These are phyloP conservation scores for Melinaea menophilus DNA, from an alignment of 2,888 invertebrate genomes.

Conservation along the genomic window DNA sequence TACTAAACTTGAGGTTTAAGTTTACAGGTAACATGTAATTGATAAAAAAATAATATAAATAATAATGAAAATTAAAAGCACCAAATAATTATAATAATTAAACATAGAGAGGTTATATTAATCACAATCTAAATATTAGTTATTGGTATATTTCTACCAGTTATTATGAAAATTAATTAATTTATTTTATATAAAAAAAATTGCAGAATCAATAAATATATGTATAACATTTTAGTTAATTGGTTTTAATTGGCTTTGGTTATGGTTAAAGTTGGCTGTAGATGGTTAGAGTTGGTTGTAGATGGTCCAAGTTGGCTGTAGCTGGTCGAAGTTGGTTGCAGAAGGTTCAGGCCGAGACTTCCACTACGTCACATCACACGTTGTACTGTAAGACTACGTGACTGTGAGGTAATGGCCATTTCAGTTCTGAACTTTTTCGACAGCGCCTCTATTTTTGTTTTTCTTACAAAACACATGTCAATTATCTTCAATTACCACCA, in stretches of 20 bases:
- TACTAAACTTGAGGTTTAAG: background rate
- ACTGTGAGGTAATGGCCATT: conserved; percentile 77
- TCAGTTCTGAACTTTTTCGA: conserved; percentile 63
- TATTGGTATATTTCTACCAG: no score
- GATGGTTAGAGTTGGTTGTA: no score
- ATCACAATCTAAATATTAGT: no score
- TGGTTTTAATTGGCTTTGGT: no score
- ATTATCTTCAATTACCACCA: no score
- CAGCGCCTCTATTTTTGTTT: conserved; percentile 24
- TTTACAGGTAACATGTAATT: background rate
- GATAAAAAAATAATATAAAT: background rate
- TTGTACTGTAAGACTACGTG: conserved; percentile 73
- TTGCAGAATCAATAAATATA: no score
- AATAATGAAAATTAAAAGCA: background rate
- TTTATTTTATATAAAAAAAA: no score
- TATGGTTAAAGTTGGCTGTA: no score
- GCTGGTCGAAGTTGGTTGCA: conserved; percentile 10
- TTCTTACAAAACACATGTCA: background rate
- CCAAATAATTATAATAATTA: no score
- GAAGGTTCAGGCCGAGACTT: conserved; percentile 66
- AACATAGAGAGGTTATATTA: no score
- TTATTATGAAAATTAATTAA: no score
- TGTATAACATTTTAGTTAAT: no score
- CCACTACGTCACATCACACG: conserved; percentile 78
- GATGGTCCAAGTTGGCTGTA: background rate